phyloP scores from a whole-genome alignment of 2,113 vertebrate species.

The Eonycteris spelaea region DNA sequence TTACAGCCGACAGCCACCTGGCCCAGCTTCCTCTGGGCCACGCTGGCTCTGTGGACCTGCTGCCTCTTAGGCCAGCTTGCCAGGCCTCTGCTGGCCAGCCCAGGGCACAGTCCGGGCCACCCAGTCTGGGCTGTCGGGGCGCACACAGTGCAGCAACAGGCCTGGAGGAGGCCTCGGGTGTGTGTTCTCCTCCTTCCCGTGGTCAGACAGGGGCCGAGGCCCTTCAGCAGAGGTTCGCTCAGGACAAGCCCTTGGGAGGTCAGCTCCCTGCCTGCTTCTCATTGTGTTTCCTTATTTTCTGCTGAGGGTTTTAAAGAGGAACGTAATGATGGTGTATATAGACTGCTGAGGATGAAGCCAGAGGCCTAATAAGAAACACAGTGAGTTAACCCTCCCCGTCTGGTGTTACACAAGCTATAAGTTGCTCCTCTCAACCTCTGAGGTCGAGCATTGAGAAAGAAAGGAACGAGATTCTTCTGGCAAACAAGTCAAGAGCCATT shows the following conservation, averaged over 20 bases:
- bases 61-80: background rate
- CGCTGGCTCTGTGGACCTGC: background rate
- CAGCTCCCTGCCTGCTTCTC: background rate
- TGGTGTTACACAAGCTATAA: background rate
- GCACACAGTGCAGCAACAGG: background rate
- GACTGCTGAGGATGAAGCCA: background rate
- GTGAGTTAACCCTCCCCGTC: background rate
- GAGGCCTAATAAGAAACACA: background rate
- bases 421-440: background rate
- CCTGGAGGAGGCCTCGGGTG: rapidly evolving
- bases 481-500: background rate
- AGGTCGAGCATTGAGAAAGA: background rate
- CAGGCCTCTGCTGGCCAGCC: background rate
- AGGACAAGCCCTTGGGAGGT: background rate
- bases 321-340: rapidly evolving
- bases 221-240: background rate
- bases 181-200: background rate
- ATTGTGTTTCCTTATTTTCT: background rate
- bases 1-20: background rate
- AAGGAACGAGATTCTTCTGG: background rate
- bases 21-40: background rate
- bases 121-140: background rate
- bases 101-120: background rate
- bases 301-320: background rate
- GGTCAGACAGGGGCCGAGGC: background rate